phyloP scores from a whole-genome alignment of 2,888 invertebrate species.

The Frankliniella intonsa region DNA sequence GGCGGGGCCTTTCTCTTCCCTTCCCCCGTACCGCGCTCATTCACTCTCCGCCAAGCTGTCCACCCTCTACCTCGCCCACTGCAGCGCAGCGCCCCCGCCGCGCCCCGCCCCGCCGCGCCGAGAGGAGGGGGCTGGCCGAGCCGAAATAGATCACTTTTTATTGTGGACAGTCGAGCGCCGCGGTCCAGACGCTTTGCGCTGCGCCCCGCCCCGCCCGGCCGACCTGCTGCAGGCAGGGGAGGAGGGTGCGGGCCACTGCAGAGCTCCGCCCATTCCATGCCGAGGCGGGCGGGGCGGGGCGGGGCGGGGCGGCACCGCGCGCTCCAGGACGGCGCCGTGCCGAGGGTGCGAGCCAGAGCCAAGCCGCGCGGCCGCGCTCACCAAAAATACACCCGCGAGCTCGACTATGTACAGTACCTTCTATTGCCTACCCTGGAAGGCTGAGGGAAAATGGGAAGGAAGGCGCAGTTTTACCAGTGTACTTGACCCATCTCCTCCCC shows the following conservation, averaged over 20 bases:
- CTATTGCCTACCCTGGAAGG: too few species aligned
- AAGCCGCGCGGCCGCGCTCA: neutral
- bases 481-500: neutral
- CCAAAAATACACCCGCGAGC: neutral
- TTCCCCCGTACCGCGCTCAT: neutral
- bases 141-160: neutral
- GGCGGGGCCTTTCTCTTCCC: too few species aligned
- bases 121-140: neutral
- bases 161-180: neutral
- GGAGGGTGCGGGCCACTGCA: neutral
- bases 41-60: neutral
- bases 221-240: neutral
- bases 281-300: neutral
- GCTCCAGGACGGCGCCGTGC: neutral
- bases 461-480: too few species aligned
- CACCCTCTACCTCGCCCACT: neutral
- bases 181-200: too few species aligned
- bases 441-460: too few species aligned
- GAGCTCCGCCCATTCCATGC: conserved; percentile 8
- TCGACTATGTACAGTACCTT: too few species aligned
- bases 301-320: neutral
- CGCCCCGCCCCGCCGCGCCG: too few species aligned
- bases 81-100: neutral
- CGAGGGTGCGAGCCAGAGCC: neutral
- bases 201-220: too few species aligned